Evolutionary conservation across 1,140 invertebrate species (phyloP), one percentile per base, ranked within the genome.

Genomic region (Babylonia areolata): DNA sequence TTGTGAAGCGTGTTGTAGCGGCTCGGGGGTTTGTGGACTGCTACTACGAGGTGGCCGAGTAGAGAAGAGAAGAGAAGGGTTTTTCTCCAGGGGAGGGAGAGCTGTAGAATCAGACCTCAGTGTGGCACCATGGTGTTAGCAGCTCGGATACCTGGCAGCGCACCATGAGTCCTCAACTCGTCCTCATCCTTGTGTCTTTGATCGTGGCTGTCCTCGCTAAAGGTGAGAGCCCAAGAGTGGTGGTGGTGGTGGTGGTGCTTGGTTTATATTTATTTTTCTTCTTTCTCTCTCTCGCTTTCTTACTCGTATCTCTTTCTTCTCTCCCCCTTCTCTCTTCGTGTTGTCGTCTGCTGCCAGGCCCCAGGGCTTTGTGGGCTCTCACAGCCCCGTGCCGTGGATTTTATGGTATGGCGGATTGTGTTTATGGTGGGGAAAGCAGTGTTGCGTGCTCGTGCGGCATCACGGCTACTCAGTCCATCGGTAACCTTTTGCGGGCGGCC

Each of bases 1-100:
- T 84, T 84, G 82, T 73, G 82, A 84, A 84, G 69, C 64, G 82
- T 84, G 82, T 84, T 84, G n/a, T 73, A 84, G 82, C 64, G 37
- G 82, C 46, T 12, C 46, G 46, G 2, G 46, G 46, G 46, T 17
- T 51, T 11, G 69, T 64, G 37, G 64, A 28, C 15, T 51, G 78
- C 42, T 3, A n/a, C n/a, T 5, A 15, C 28, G 42, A n/a, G 23
- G 28, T 37, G 39, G 39, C 31, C 77, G 3, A 23, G 11, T 20
- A 37, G 28, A 37, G 42, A 37, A 73, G 35, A 28, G 35, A 5
- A 35, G 20, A 35, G 71, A 73, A 73, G 33, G 71, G n/a, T 5
- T 12, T 37, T 28, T 28, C 75, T 40, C 28, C n/a, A n/a, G n/a
- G n/a, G n/a, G n/a, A n/a, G n/a, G n/a, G n/a, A n/a, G 17, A 31